Evolutionary conservation across 2,888 invertebrate species (phyloP).

Genomic region (Seira ritae): DNA sequence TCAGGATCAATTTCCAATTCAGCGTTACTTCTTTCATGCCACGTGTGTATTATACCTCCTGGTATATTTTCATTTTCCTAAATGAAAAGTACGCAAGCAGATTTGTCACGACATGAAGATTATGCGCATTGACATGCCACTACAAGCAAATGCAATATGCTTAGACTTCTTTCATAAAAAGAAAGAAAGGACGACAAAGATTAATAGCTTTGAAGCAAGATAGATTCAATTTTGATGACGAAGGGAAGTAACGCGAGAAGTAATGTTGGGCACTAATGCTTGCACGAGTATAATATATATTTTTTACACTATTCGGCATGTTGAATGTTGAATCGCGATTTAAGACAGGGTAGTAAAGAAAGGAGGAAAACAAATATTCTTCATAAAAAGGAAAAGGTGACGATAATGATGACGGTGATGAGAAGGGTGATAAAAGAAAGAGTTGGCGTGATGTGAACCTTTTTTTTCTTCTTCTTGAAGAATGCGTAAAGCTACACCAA

Average conservation of each 20-base stretch:
- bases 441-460: constrained; percentile 30
- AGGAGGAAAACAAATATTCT: constrained; percentile 10
- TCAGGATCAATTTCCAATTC: not conserved
- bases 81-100: not conserved
- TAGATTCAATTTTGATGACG: constrained; percentile 64
- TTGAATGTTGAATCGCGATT: not conserved
- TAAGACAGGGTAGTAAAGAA: not conserved
- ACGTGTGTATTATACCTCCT: not conserved
- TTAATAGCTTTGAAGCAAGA: constrained; percentile 68
- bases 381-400: constrained; percentile 31
- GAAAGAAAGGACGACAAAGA: constrained; percentile 70
- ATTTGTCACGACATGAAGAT: constrained; percentile 9
- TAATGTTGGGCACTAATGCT: constrained; percentile 22
- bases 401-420: constrained; percentile 32
- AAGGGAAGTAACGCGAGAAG: constrained; percentile 36
- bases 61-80: not conserved
- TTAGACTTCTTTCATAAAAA: too few relatives aligned
- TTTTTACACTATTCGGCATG: not conserved
- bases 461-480: not conserved
- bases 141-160: not conserved
- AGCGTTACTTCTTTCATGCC: not conserved
- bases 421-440: constrained; percentile 30
- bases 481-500: not conserved
- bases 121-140: not conserved
- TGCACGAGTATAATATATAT: constrained; percentile 11